phyloP scores from a whole-genome alignment of 2,113 vertebrate species.

The Oncorhynchus masou region DNA sequence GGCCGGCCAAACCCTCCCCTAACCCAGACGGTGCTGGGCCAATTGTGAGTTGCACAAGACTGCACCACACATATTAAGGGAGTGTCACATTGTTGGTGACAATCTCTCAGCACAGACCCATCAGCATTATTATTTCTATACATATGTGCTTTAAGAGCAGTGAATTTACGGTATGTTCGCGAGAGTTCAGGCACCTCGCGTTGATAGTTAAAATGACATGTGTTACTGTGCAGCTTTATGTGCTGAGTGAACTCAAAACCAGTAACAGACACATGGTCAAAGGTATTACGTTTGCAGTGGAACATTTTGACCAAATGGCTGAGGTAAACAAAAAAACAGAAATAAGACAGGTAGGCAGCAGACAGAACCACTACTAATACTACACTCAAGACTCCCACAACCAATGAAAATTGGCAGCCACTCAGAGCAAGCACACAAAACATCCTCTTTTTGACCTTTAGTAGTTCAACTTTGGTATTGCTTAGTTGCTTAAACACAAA shows the following conservation, averaged over 20 bases:
- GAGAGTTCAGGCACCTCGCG: slow-evolving; percentile 29
- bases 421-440: no score
- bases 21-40: not conserved
- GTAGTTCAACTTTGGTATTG: no score
- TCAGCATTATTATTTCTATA: slow-evolving; percentile 15
- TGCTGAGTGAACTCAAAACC: slow-evolving; percentile 18
- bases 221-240: slow-evolving; percentile 26
- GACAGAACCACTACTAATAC: no score
- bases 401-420: no score
- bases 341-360: no score
- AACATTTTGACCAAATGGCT: no score
- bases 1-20: not conserved
- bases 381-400: no score
- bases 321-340: no score
- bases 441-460: no score
- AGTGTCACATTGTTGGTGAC: not conserved
- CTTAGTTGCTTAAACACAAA: no score
- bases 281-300: not conserved
- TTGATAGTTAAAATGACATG: slow-evolving; percentile 23
- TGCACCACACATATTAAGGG: no score
- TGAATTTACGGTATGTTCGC: slow-evolving; percentile 18
- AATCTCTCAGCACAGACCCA: slow-evolving; percentile 20
- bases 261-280: slow-evolving; percentile 25
- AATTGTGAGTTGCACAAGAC: not conserved
- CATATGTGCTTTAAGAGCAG: slow-evolving; percentile 26